Conservation (phyloP, 2,797 vertebrate genomes). For the Pogoniulus pusillus region DNA sequence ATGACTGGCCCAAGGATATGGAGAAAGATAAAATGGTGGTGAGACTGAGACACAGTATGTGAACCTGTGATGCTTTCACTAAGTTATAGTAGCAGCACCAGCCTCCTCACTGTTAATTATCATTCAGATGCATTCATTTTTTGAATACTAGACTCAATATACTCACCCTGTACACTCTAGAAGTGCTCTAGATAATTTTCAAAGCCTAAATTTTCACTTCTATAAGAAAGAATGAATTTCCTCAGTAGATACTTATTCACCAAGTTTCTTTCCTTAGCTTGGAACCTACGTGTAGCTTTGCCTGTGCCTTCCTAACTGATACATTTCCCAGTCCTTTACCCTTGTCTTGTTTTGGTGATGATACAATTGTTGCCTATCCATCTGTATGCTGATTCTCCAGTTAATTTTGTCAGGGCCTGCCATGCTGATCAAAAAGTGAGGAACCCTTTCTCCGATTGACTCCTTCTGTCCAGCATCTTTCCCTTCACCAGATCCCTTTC, state of each 20-base stretch:
- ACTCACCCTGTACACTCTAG: not conserved
- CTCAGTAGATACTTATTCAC: not conserved
- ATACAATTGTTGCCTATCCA: not conserved
- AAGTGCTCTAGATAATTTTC: not conserved
- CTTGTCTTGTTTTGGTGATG: not conserved
- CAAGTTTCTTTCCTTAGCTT: not conserved
- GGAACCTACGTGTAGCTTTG: not conserved
- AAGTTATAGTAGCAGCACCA: not conserved
- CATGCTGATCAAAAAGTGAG: not conserved
- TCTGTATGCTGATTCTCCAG: not conserved
- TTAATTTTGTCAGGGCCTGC: not conserved
- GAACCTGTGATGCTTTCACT: not conserved
- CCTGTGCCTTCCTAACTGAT: not conserved
- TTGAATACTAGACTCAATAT: not conserved
- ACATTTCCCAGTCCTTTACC: not conserved
- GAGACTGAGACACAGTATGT: not conserved
- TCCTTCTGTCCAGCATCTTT: not conserved
- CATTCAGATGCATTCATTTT: not conserved
- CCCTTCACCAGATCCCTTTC: not conserved
- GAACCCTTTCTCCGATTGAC: not conserved
- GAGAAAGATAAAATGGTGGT: not conserved
- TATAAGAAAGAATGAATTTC: not conserved
- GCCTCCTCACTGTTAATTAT: not conserved
- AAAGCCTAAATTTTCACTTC: not conserved
- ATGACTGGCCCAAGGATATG: not conserved